A percentile compares a stretch with the other conserved stretches of the same genome.
These are phyloP conservation scores for Urechis unicinctus DNA, from an alignment of 2,888 invertebrate genomes.

Conservation along the genomic window DNA sequence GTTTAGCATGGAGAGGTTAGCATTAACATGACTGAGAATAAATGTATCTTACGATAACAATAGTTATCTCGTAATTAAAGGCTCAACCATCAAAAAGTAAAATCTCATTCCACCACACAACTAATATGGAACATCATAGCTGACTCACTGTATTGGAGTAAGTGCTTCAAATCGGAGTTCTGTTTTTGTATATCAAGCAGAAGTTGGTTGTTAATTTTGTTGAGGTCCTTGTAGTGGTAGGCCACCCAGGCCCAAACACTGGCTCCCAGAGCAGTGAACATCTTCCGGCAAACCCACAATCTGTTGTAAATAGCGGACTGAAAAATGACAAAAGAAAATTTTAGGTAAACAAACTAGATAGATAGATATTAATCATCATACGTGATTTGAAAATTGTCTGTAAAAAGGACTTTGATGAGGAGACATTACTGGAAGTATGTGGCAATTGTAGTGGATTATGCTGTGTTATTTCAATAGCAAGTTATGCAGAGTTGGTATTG, in stretches of 20 bases:
- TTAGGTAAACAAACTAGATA: too few species aligned
- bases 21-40: too few species aligned
- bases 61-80: too few species aligned
- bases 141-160: neutral
- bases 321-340: too few species aligned
- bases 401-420: too few species aligned
- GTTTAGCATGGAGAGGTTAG: too few species aligned
- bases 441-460: neutral
- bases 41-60: too few species aligned
- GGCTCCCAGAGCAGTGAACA: slow-evolving; percentile 43
- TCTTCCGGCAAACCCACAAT: slow-evolving; percentile 53
- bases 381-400: too few species aligned
- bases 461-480: neutral
- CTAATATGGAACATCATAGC: neutral
- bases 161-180: slow-evolving; percentile 18
- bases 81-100: too few species aligned
- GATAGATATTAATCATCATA: too few species aligned
- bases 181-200: slow-evolving; percentile 52
- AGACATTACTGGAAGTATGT: too few species aligned
- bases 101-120: neutral
- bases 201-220: slow-evolving; percentile 50
- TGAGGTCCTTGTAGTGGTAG: slow-evolving; percentile 51
- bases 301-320: slow-evolving; percentile 50
- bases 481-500: neutral
- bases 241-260: slow-evolving; percentile 44